A percentile compares a stretch with the other conserved stretches of the same genome.
Evolutionary conservation across 2,113 vertebrate genomes (phyloP).

Genomic region (Archocentrus centrarchus): DNA sequence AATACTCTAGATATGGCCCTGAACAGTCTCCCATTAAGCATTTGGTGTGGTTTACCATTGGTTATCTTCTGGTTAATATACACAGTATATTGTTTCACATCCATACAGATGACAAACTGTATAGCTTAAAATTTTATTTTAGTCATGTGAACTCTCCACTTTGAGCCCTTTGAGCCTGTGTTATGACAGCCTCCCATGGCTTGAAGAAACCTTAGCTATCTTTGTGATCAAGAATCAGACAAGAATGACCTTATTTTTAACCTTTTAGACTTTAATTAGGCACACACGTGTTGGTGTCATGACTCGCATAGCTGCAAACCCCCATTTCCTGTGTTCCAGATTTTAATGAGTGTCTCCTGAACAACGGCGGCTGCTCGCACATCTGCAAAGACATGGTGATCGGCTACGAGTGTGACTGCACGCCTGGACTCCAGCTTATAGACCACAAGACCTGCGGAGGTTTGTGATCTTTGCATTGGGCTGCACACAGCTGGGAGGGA

Average conservation of each 20-base stretch:
- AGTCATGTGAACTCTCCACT: background rate
- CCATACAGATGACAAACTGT: background rate
- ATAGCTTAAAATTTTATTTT: background rate
- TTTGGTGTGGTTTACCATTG: background rate
- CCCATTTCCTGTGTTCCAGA: constrained; percentile 75
- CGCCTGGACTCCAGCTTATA: constrained; percentile 93
- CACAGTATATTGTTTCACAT: background rate
- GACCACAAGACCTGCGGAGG: constrained; percentile 96
- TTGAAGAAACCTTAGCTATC: background rate
- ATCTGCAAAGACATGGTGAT: constrained; percentile 93
- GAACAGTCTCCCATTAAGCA: background rate
- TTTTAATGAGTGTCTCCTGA: constrained; percentile 92
- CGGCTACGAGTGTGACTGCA: constrained; percentile 94
- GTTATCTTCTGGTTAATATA: background rate
- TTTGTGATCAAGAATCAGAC: background rate
- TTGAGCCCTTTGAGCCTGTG: background rate
- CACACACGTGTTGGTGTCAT: background rate
- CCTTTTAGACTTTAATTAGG: background rate
- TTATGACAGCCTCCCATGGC: background rate
- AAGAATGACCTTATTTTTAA: background rate
- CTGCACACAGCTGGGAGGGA: background rate
- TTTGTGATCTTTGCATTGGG: constrained; percentile 30
- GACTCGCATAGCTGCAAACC: background rate
- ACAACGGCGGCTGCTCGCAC: constrained; percentile 97
- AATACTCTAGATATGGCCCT: background rate